Evolutionary conservation across 2,113 vertebrate species (phyloP).

Genomic region (Entomyzon cyanotis): DNA sequence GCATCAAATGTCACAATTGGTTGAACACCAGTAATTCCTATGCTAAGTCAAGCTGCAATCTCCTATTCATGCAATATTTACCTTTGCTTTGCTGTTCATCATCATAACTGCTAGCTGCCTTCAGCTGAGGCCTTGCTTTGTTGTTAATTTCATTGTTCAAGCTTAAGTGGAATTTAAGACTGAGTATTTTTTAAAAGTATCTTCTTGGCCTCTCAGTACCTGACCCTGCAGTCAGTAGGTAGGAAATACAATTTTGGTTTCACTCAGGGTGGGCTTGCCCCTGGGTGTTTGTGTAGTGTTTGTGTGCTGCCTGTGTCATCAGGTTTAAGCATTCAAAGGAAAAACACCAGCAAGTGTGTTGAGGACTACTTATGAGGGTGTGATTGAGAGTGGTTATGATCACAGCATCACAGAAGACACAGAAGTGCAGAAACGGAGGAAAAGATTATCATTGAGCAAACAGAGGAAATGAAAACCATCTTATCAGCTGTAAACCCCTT

Average conservation of each 20-base stretch:
- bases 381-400: background rate
- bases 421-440: background rate
- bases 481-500: background rate
- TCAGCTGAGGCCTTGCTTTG: slow-evolving; percentile 10
- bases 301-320: background rate
- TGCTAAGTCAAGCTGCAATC: background rate
- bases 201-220: background rate
- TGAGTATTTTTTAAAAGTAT: background rate
- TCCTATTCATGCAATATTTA: slow-evolving; percentile 23
- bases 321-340: background rate
- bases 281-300: background rate
- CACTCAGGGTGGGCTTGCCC: background rate
- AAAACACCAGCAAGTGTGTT: background rate
- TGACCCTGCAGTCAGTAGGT: background rate
- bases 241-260: background rate
- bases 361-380: background rate
- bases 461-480: background rate
- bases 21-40: background rate
- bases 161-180: slow-evolving; percentile 14
- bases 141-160: background rate
- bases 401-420: background rate
- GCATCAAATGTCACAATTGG: background rate
- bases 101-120: background rate
- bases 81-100: background rate
- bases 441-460: background rate